Evolutionary conservation across 2,888 invertebrate genomes (phyloP).

Genomic region (Tortricodes alternella): DNA sequence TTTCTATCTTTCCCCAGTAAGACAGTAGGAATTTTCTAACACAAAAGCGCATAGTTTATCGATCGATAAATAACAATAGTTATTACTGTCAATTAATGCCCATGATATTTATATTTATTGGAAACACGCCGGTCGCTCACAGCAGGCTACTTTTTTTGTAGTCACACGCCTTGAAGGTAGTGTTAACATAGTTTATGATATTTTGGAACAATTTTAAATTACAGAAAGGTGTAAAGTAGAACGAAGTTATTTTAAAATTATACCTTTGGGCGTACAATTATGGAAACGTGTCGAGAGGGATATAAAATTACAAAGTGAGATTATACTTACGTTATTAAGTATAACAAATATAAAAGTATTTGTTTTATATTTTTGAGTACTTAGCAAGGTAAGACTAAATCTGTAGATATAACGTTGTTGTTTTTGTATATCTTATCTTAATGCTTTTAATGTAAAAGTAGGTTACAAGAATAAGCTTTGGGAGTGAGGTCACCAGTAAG

Average conservation of each 20-base stretch:
- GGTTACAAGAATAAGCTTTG: too few species aligned
- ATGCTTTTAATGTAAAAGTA: too few species aligned
- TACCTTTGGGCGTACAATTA: not conserved
- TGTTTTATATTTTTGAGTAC: too few species aligned
- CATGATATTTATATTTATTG: constrained; percentile 32
- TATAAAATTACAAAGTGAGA: not conserved
- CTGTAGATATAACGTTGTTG: too few species aligned
- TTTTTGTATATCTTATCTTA: too few species aligned
- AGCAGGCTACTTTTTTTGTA: constrained; percentile 23
- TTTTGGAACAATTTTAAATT: constrained; percentile 12
- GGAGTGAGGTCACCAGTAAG: too few species aligned
- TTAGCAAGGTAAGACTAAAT: too few species aligned
- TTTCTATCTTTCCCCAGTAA: constrained; percentile 12
- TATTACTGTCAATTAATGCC: constrained; percentile 31
- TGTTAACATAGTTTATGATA: constrained; percentile 23
- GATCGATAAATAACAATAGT: constrained; percentile 32
- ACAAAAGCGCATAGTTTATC: constrained; percentile 15
- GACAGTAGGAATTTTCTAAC: constrained; percentile 26
- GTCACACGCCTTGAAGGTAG: constrained; percentile 9
- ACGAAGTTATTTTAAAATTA: constrained; percentile 14
- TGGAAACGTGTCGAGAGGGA: not conserved
- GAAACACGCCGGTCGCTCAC: constrained; percentile 14
- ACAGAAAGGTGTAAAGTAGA: constrained; percentile 25
- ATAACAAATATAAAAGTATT: too few species aligned
- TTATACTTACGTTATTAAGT: not conserved